Percentiles rank a stretch among this genome's conserved stretches.
These are phyloP conservation scores for Mesitornis unicolor DNA, from an alignment of 2,113 vertebrate species.

Conservation along the genomic window DNA sequence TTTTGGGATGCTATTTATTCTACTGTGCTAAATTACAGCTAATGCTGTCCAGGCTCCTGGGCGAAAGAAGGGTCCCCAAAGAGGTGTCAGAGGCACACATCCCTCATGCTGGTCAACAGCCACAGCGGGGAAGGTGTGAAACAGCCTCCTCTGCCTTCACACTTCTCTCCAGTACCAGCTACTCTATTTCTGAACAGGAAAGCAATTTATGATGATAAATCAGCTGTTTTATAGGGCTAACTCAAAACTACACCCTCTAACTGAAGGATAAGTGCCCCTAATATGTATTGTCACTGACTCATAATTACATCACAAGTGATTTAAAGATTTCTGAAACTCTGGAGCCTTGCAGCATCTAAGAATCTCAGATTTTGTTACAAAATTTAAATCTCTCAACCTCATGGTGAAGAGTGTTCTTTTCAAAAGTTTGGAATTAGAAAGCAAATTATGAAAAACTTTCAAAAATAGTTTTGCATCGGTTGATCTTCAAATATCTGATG, in stretches of 20 bases:
- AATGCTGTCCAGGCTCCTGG: not conserved
- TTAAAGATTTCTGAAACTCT: not conserved
- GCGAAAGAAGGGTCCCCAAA: not conserved
- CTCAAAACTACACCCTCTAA: not conserved
- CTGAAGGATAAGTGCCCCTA: not conserved
- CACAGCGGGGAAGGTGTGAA: fast-evolving
- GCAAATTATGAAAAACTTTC: not conserved
- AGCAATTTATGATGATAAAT: not conserved
- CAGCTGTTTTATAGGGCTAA: not conserved
- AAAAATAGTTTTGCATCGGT: not conserved
- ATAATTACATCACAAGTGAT: not conserved
- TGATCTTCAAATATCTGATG: not conserved
- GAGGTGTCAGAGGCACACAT: not conserved
- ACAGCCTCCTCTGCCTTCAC: not conserved
- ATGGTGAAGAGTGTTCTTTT: not conserved
- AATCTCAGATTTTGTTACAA: not conserved
- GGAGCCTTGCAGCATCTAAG: not conserved
- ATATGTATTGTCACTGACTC: not conserved
- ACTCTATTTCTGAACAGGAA: not conserved
- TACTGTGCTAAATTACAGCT: not conserved
- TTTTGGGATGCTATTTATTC: not conserved
- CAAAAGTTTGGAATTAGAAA: not conserved
- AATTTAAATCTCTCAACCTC: not conserved
- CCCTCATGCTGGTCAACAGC: fast-evolving
- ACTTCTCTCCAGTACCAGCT: not conserved